These are phyloP conservation scores for Ariopsis seemanni DNA, from an alignment of 2,113 vertebrate species.

Conservation along the genomic window DNA sequence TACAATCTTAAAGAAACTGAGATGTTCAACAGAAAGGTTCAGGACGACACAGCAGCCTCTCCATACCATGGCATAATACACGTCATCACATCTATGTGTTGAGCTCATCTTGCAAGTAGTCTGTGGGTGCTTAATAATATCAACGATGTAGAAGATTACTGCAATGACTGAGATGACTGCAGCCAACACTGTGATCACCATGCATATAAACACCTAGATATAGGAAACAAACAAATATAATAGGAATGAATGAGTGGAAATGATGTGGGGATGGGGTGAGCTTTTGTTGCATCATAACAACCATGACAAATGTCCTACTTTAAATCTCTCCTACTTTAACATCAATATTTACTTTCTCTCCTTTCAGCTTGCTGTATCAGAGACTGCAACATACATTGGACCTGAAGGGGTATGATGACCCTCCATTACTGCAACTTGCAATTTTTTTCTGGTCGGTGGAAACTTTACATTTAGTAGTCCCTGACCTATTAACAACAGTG, in stretches of 20 bases:
- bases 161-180: conserved; percentile 61
- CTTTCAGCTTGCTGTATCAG: neutral
- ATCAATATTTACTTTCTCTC: neutral
- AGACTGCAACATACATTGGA: neutral
- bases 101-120: neutral
- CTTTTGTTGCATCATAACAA: too few species aligned
- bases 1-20: neutral
- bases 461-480: neutral
- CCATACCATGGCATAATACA: conserved; percentile 53
- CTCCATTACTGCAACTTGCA: neutral
- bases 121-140: conserved; percentile 53
- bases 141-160: conserved; percentile 66
- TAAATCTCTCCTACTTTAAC: neutral
- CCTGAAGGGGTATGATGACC: neutral
- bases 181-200: conserved; percentile 49
- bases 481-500: neutral
- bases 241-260: neutral
- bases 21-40: neutral
- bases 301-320: neutral
- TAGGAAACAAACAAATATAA: neutral
- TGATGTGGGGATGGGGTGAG: neutral
- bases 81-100: accelerated
- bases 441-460: neutral
- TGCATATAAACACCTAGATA: conserved; percentile 59
- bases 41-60: neutral